phyloP scores from a whole-genome alignment of 2,113 vertebrate genomes.

The Misgurnus anguillicaudatus region DNA sequence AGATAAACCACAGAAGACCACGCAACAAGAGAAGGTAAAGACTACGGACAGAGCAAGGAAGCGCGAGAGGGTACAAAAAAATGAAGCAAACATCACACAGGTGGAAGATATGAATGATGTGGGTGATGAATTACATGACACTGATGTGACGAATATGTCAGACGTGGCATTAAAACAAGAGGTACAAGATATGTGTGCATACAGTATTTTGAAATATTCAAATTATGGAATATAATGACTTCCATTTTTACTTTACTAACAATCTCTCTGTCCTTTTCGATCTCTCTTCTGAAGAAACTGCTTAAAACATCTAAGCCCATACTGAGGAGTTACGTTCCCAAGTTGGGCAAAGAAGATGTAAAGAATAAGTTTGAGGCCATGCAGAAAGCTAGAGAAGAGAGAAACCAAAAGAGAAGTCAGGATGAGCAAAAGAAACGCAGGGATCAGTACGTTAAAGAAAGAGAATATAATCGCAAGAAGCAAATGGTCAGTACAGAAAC shows the following conservation, averaged over 20 bases:
- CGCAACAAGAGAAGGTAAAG: neutral
- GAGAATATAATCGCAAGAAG: slow-evolving; percentile 91
- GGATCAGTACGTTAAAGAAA: slow-evolving; percentile 95
- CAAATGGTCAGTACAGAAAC: slow-evolving; percentile 85
- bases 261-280: slow-evolving; percentile 62
- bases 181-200: slow-evolving; percentile 57
- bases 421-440: slow-evolving; percentile 95
- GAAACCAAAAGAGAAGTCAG: slow-evolving; percentile 86
- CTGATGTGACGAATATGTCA: slow-evolving; percentile 72
- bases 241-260: neutral
- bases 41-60: slow-evolving; percentile 20
- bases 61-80: slow-evolving; percentile 23
- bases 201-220: too few relatives aligned
- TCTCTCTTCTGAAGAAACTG: slow-evolving; percentile 80
- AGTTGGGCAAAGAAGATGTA: slow-evolving; percentile 87
- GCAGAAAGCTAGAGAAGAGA: slow-evolving; percentile 96
- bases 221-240: too few relatives aligned
- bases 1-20: slow-evolving; percentile 2
- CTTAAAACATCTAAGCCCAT: slow-evolving; percentile 88
- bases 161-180: slow-evolving; percentile 77
- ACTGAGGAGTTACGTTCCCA: slow-evolving; percentile 93
- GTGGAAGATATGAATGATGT: slow-evolving; percentile 39
- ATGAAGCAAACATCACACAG: slow-evolving; percentile 29
- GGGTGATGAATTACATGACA: slow-evolving; percentile 30
- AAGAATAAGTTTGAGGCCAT: slow-evolving; percentile 94